Conservation (phyloP, 64 coral and sea anemone species). For the Exaiptasia diaphana region DNA sequence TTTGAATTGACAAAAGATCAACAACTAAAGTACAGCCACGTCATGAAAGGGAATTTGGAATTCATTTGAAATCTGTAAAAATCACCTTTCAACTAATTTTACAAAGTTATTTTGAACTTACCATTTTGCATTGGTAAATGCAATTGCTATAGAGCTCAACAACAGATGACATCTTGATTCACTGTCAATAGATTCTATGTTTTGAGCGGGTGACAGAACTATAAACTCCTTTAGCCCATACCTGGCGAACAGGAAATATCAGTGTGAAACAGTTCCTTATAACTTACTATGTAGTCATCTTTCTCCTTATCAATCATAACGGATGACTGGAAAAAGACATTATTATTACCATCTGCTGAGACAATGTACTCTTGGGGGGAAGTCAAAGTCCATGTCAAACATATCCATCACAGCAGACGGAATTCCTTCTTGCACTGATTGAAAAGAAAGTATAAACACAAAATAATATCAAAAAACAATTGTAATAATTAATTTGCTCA, state of each 20-base stretch:
- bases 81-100: too few species aligned
- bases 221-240: conserved; percentile 96
- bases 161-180: conserved; percentile 94
- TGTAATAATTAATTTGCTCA: too few species aligned
- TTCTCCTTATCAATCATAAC: not conserved
- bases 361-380: conserved; percentile 90
- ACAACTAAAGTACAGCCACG: too few species aligned
- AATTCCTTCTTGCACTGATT: conserved; percentile 84
- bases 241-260: conserved; percentile 51
- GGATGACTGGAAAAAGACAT: not conserved
- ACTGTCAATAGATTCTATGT: conserved; percentile 62
- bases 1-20: too few species aligned
- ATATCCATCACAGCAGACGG: conserved; percentile 86
- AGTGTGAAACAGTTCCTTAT: not conserved
- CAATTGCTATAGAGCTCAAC: conserved; percentile 86
- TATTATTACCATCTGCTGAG: conserved; percentile 84
- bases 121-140: conserved; percentile 91
- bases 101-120: too few species aligned
- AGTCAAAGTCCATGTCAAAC: conserved; percentile 99
- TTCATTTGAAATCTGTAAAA: too few species aligned
- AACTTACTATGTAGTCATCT: not conserved
- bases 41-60: too few species aligned
- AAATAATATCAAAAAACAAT: not conserved
- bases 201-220: conserved; percentile 75
- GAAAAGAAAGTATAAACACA: conserved; percentile 1